Evolutionary conservation across 2,113 vertebrate species (phyloP).

Genomic region (Pluvialis apricaria): DNA sequence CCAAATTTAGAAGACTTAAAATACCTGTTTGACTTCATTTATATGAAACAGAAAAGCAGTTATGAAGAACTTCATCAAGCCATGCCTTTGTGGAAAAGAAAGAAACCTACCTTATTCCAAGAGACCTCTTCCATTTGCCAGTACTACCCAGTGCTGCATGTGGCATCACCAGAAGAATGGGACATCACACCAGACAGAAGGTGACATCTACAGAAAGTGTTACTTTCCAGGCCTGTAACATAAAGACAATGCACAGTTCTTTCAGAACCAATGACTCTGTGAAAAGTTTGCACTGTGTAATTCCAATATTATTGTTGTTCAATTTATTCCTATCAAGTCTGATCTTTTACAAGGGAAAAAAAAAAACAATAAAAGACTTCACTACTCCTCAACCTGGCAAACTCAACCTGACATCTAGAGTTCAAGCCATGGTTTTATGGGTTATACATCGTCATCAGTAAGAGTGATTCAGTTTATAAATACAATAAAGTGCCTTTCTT

Average conservation of each 20-base stretch:
- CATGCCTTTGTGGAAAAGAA: background rate
- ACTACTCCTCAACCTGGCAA: background rate
- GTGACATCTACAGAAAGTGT: background rate
- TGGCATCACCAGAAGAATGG: background rate
- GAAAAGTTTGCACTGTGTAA: background rate
- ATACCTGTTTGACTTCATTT: background rate
- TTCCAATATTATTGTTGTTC: background rate
- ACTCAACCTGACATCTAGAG: background rate
- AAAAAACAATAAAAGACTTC: background rate
- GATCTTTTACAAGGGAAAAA: background rate
- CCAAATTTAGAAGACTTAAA: background rate
- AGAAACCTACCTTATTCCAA: background rate
- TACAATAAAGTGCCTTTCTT: background rate
- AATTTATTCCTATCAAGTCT: background rate
- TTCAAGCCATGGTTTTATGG: background rate
- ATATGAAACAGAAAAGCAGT: background rate
- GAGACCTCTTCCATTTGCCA: background rate
- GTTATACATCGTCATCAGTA: background rate
- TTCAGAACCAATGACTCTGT: background rate
- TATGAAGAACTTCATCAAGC: background rate
- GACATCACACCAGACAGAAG: background rate
- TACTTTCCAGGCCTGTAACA: conserved; percentile 19
- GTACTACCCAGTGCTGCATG: background rate
- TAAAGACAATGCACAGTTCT: background rate
- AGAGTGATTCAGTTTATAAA: background rate